These are phyloP conservation scores for Apus apus DNA, from an alignment of 2,113 vertebrate species.

Conservation along the genomic window DNA sequence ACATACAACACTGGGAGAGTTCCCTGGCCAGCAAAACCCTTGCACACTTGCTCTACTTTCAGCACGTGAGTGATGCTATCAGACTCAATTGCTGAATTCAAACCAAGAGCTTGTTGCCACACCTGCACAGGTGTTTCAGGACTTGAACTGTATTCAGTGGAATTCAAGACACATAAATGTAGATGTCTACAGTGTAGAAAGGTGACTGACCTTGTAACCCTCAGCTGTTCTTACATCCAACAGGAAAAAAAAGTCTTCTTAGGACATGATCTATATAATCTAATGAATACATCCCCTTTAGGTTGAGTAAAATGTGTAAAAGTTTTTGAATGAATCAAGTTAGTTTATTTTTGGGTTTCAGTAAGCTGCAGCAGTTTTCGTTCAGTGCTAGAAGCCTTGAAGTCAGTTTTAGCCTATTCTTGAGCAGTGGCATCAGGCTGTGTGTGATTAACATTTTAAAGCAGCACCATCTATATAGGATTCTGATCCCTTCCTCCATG, in stretches of 20 bases:
- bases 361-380: not conserved
- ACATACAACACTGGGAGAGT: not conserved
- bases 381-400: not conserved
- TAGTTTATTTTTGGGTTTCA: not conserved
- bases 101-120: not conserved
- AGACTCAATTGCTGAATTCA: not conserved
- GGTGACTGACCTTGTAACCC: not conserved
- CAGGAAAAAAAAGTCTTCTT: not conserved
- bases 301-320: not conserved
- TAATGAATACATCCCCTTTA: not conserved
- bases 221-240: not conserved
- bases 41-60: not conserved
- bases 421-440: not conserved
- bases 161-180: not conserved
- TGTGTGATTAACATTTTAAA: not conserved
- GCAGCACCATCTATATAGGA: not conserved
- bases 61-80: fast-evolving
- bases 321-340: not conserved
- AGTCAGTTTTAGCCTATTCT: not conserved
- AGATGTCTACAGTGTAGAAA: not conserved
- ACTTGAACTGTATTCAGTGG: not conserved
- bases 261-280: no score
- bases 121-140: not conserved
- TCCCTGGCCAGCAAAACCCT: not conserved
- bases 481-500: not conserved